Percentiles rank a stretch among this genome's conserved stretches.
Evolutionary conservation across 1,140 invertebrate genomes (phyloP).

Genomic region (Cydia strobilella): DNA sequence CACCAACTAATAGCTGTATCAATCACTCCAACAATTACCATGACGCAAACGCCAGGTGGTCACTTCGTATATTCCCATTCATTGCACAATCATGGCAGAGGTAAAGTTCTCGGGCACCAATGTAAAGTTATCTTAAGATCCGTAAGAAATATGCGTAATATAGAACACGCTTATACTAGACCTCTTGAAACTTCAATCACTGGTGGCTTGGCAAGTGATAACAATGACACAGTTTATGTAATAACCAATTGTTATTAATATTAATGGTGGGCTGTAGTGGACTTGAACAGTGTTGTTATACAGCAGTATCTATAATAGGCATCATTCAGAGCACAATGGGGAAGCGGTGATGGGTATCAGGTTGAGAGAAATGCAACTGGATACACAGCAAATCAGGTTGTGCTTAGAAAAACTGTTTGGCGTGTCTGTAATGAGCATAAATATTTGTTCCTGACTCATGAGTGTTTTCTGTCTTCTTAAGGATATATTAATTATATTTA

Average conservation of each 20-base stretch:
- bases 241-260: slow-evolving; percentile 50
- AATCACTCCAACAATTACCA: slow-evolving; percentile 50
- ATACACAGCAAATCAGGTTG: not conserved
- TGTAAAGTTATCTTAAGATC: not conserved
- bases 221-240: slow-evolving; percentile 37
- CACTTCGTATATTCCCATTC: slow-evolving; percentile 8
- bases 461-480: too few species aligned
- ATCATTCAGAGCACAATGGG: not conserved
- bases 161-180: not conserved
- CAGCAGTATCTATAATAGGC: slow-evolving; percentile 5
- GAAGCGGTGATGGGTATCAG: slow-evolving; percentile 4
- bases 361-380: slow-evolving; percentile 2
- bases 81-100: not conserved
- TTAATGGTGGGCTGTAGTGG: slow-evolving; percentile 34
- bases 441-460: too few species aligned
- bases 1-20: slow-evolving; percentile 43
- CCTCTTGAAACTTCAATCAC: not conserved
- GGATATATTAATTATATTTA: too few species aligned
- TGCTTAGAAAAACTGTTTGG: too few species aligned
- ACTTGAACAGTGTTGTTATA: slow-evolving; percentile 12
- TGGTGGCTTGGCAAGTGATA: not conserved
- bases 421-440: too few species aligned
- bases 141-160: not conserved
- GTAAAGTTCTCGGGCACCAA: not conserved
- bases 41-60: slow-evolving; percentile 51